Base-by-base conservation (phyloP, 23 tunicate species). In the Diplosoma virens region DNA sequence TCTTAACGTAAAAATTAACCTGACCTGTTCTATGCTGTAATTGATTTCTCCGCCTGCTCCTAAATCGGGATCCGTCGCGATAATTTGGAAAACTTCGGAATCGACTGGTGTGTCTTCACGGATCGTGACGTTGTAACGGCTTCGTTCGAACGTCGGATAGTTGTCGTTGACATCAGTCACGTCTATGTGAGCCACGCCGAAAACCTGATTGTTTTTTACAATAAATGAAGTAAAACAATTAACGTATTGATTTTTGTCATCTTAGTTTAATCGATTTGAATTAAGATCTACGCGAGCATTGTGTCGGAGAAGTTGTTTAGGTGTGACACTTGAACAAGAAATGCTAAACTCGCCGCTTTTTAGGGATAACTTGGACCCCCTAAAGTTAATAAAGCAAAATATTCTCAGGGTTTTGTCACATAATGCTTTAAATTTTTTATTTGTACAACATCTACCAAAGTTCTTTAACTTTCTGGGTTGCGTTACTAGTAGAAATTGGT, bases 141-240 rank as follows among this genome's bases (percentile, higher is more conserved):
- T 7, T 17, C 45, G 67, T 14, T 90, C 97, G 32, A 90, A 90
- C 41, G 84, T 30, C 0, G 97, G 97, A 11, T 83, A 67, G 60
- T 90, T 90, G 78, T 90, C 97, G 68, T 90, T 90, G 55, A 73
- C 90, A 73, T 90, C 90, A 7, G 33, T 56, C 11, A 90, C 63
- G 2, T 33, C 29, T 25, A 84, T 79, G 3, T 79, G 27, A 21
- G 82, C 97, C 54, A 77, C 82, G 11, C 45, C 58, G n/a, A 85
- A 86, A n/a, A 64, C 86, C 90, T 89, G 75, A 1, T n/a, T n/a
- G n/a, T n/a, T n/a, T n/a, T n/a, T n/a, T 34, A 1, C 11, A 78
- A 29, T 29, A 21, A 58, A 7, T n/a, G 7, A 24, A n/a, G 17
- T 6, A 58, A 24, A 58, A 46, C 14, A 11, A 46, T 46, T 46